A percentile compares a stretch with the other conserved stretches of the same genome.
Evolutionary conservation across 2,113 vertebrate genomes (phyloP).

Genomic region (Myotis lucifugus): DNA sequence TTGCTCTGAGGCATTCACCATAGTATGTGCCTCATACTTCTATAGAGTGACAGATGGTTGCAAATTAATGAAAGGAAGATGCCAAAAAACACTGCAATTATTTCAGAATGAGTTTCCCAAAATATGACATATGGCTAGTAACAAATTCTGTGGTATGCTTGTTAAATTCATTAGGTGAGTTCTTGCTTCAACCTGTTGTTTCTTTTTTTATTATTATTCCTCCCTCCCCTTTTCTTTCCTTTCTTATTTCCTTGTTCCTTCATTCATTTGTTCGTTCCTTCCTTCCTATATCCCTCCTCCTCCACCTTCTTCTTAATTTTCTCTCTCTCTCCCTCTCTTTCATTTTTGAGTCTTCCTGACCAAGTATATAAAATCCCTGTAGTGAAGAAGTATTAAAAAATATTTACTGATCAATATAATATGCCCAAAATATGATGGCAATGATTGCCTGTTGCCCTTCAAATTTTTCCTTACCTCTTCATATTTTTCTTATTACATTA

Average conservation of each 20-base stretch:
- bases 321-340: neutral
- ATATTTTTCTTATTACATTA: neutral
- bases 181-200: neutral
- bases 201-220: neutral
- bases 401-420: neutral
- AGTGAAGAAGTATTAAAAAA: neutral
- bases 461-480: neutral
- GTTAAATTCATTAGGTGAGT: neutral
- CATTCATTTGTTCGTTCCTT: no score
- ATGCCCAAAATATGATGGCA: neutral
- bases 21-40: fast-evolving
- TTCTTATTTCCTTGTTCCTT: no score
- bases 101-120: slow-evolving; percentile 19
- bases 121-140: neutral
- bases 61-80: neutral
- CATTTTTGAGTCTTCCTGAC: neutral
- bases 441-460: neutral
- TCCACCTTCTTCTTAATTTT: fast-evolving
- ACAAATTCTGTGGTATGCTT: neutral
- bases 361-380: neutral
- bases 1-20: neutral
- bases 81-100: slow-evolving; percentile 19
- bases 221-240: no score
- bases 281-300: fast-evolving
- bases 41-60: neutral